A percentile compares a stretch with the other conserved stretches of the same genome.
Evolutionary conservation across 2,888 invertebrate species (phyloP).

Genomic region (Electrophaes corylata): DNA sequence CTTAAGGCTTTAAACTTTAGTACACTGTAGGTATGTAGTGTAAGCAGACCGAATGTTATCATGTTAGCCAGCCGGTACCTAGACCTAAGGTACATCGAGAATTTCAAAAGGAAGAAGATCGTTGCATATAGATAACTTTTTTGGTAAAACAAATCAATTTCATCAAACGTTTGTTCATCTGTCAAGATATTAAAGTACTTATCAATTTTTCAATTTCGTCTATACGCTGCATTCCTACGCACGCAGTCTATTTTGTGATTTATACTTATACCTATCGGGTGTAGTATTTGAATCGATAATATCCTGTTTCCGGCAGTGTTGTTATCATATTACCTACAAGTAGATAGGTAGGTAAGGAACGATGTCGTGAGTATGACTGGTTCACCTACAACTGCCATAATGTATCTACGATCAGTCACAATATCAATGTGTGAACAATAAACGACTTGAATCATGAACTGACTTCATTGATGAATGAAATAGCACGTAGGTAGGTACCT

Average conservation of each 20-base stretch:
- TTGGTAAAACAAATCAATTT: too few species aligned
- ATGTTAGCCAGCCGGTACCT: not conserved
- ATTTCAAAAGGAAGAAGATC: too few species aligned
- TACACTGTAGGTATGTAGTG: not conserved
- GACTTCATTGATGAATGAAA: not conserved
- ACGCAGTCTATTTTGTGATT: constrained; percentile 6
- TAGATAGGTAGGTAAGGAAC: not conserved
- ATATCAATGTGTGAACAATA: not conserved
- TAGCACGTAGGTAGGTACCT: not conserved
- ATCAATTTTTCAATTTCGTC: constrained; percentile 10
- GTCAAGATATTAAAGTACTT: too few species aligned
- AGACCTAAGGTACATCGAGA: too few species aligned
- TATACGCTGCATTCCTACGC: not conserved
- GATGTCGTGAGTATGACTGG: not conserved
- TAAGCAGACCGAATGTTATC: too few species aligned
- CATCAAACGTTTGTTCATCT: too few species aligned
- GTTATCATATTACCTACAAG: constrained; percentile 11
- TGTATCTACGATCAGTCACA: not conserved
- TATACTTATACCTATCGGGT: constrained; percentile 1
- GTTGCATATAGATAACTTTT: too few species aligned
- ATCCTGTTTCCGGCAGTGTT: constrained; percentile 25
- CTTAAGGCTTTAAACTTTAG: constrained; percentile 10
- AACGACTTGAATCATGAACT: not conserved
- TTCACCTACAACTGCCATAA: too few species aligned
- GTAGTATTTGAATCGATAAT: constrained; percentile 11